Conservation (phyloP, 2,888 invertebrate species). For the Sialis lutaria region DNA sequence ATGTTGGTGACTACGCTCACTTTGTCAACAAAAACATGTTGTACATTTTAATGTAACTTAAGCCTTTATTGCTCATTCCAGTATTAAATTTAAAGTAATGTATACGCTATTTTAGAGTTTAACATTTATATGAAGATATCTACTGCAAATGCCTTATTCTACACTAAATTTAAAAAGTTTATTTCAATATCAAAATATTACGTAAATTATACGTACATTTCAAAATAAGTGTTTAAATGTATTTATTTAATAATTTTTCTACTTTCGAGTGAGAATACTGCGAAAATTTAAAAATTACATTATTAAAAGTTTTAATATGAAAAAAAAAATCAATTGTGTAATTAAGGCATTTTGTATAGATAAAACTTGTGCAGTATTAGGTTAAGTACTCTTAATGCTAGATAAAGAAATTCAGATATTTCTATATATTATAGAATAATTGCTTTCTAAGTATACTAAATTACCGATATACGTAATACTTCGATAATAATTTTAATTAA, state of each 20-base stretch:
- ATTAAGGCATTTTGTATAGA: not conserved
- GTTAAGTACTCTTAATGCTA: not conserved
- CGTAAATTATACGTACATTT: not conserved
- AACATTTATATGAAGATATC: not conserved
- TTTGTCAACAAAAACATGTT: not conserved
- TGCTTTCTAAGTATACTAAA: too few species aligned
- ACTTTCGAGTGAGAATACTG: not conserved
- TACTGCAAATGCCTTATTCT: too few species aligned
- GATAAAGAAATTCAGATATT: not conserved
- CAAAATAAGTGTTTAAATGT: not conserved
- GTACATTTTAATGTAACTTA: not conserved
- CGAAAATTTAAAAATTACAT: not conserved
- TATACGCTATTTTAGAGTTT: constrained; percentile 4
- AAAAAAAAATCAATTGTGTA: not conserved
- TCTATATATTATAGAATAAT: not conserved
- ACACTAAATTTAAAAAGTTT: too few species aligned
- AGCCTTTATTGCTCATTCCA: constrained; percentile 21
- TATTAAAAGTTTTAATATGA: not conserved
- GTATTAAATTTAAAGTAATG: constrained; percentile 18
- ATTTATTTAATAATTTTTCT: not conserved
- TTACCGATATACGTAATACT: constrained; percentile 1
- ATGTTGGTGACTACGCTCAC: not conserved
- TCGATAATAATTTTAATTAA: not conserved
- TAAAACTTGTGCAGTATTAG: constrained; percentile 2
- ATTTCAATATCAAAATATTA: too few species aligned